Conservation (phyloP, 2,888 invertebrate genomes). For the Lepidochrysops patricia region DNA sequence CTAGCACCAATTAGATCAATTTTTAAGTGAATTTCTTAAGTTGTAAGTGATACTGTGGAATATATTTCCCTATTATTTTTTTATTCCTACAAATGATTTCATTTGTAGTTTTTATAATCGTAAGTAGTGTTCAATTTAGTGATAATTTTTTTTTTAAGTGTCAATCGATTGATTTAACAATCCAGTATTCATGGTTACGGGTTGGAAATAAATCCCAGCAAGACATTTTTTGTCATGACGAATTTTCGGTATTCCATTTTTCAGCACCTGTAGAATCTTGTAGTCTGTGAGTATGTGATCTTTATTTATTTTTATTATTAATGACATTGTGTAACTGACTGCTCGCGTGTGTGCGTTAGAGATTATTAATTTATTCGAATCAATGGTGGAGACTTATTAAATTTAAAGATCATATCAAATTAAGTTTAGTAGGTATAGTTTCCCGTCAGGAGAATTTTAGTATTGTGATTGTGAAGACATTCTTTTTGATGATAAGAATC, state of each 20-base stretch:
- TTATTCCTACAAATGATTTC: slow-evolving; percentile 71
- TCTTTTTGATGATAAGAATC: slow-evolving; percentile 6
- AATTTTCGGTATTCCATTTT: slow-evolving; percentile 5
- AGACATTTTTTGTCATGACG: neutral
- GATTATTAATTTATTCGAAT: slow-evolving; percentile 12
- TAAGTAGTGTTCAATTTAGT: slow-evolving; percentile 61
- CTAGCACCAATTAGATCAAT: slow-evolving; percentile 73
- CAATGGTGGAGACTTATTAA: neutral
- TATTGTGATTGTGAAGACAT: slow-evolving; percentile 11
- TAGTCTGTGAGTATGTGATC: slow-evolving; percentile 4
- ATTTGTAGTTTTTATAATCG: slow-evolving; percentile 61
- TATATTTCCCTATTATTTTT: slow-evolving; percentile 66
- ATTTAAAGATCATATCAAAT: slow-evolving; percentile 11
- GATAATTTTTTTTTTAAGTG: slow-evolving; percentile 32
- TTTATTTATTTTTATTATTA: slow-evolving; percentile 4
- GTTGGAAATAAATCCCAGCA: neutral
- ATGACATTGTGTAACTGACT: slow-evolving; percentile 6
- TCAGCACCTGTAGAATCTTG: neutral
- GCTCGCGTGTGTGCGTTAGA: slow-evolving; percentile 7
- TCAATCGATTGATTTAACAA: neutral
- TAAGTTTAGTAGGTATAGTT: slow-evolving; percentile 1
- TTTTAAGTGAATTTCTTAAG: slow-evolving; percentile 10
- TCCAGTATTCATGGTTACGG: slow-evolving; percentile 9
- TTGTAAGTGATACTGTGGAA: slow-evolving; percentile 36
- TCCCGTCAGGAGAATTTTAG: neutral